phyloP scores from a whole-genome alignment of 2,113 vertebrate genomes.

The Phalacrocorax aristotelis region DNA sequence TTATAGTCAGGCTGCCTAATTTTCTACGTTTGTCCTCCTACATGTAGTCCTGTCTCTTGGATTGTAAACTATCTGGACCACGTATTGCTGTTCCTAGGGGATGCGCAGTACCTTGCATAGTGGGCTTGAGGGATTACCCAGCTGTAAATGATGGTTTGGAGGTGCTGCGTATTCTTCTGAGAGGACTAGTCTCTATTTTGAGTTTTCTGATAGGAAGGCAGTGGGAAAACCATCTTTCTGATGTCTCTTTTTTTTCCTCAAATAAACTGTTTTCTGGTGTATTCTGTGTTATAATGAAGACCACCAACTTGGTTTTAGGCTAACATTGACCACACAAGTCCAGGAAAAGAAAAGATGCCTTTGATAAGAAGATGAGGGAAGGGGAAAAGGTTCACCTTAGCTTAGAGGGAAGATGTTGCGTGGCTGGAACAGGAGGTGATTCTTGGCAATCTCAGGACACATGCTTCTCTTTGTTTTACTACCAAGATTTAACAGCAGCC shows the following conservation, averaged over 20 bases:
- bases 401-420: background rate
- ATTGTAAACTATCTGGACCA: background rate
- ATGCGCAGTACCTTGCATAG: background rate
- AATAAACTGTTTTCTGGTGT: background rate
- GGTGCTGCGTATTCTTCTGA: background rate
- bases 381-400: background rate
- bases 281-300: background rate
- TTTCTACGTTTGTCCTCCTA: background rate
- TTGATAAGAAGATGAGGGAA: background rate
- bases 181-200: background rate
- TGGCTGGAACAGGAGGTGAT: background rate
- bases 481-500: background rate
- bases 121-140: background rate
- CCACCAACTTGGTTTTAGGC: background rate
- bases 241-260: background rate
- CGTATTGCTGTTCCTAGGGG: background rate
- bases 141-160: background rate
- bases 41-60: background rate
- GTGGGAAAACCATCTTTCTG: background rate
- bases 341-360: background rate
- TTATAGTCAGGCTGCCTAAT: background rate
- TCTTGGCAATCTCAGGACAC: background rate
- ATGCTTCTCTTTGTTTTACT: background rate
- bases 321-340: background rate
- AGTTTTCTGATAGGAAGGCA: background rate